Conservation (phyloP, 2,113 vertebrate genomes). For the Pygoscelis adeliae region DNA sequence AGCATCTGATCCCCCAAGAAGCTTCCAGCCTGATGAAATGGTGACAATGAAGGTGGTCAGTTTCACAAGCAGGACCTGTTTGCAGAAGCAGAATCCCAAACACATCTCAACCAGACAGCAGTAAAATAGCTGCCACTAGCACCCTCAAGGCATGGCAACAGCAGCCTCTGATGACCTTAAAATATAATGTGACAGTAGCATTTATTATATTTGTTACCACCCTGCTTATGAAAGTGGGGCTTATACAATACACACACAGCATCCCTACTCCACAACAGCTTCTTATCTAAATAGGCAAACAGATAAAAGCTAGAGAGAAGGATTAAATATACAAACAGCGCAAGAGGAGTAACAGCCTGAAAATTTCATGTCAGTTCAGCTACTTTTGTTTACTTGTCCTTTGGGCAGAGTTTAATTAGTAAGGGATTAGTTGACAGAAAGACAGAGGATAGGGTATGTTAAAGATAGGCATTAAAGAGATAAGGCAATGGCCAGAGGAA, state of each 20-base stretch:
- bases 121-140: neutral
- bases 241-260: neutral
- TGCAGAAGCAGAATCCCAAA: neutral
- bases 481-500: neutral
- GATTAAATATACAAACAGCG: neutral
- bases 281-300: neutral
- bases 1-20: neutral
- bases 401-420: slow-evolving; percentile 16
- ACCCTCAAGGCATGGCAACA: neutral
- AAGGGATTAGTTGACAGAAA: neutral
- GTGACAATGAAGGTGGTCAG: no score
- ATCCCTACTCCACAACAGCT: neutral
- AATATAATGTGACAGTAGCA: neutral
- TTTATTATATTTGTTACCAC: neutral
- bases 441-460: neutral
- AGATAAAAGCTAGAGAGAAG: neutral
- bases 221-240: neutral
- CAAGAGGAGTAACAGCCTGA: neutral
- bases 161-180: neutral
- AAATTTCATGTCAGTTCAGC: neutral
- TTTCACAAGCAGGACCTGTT: neutral
- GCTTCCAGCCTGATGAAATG: neutral
- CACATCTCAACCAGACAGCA: neutral
- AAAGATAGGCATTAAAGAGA: neutral
- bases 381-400: neutral